A percentile compares a stretch with the other conserved stretches of the same genome.
Conservation (phyloP, 2,113 vertebrate genomes). For the Tachycineta bicolor region DNA sequence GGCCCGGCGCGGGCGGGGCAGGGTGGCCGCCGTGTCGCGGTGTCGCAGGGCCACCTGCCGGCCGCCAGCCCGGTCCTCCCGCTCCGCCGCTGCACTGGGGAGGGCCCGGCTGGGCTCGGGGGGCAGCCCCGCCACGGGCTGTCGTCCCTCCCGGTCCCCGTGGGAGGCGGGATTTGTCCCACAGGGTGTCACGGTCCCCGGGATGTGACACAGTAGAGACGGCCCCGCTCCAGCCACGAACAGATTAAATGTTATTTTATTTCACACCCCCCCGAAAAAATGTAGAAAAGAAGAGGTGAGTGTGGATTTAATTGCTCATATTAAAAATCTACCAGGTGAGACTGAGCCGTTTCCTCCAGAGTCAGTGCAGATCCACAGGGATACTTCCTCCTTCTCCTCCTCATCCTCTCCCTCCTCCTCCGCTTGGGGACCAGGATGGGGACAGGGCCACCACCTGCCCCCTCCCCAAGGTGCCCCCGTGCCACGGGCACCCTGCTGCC, state of each 20-base stretch:
- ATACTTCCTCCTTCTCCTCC: not conserved
- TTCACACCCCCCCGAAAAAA: constrained; percentile 79
- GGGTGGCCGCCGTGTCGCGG: not conserved
- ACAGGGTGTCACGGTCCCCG: not conserved
- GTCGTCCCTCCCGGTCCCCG: not conserved
- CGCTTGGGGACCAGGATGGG: not conserved
- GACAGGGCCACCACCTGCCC: not conserved
- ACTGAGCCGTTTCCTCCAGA: constrained; percentile 76
- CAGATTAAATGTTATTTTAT: constrained; percentile 88
- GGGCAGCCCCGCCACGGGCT: no score
- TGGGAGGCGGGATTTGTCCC: not conserved
- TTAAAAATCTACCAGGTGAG: constrained; percentile 79
- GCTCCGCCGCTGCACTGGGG: not conserved
- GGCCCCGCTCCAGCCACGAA: not conserved
- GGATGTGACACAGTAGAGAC: not conserved
- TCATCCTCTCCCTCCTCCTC: not conserved
- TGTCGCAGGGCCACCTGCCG: constrained; percentile 53
- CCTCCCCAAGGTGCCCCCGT: not conserved
- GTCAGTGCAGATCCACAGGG: not conserved
- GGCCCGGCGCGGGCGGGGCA: not conserved
- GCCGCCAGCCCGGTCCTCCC: no score
- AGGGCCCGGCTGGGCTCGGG: no score
- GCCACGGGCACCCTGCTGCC: not conserved
- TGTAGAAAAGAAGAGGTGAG: constrained; percentile 92
- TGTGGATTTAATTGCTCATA: constrained; percentile 74